A percentile compares a stretch with the other conserved stretches of the same genome.
These are phyloP conservation scores for Conops quadrifasciatus DNA, from an alignment of 2,888 invertebrate genomes.

Conservation along the genomic window DNA sequence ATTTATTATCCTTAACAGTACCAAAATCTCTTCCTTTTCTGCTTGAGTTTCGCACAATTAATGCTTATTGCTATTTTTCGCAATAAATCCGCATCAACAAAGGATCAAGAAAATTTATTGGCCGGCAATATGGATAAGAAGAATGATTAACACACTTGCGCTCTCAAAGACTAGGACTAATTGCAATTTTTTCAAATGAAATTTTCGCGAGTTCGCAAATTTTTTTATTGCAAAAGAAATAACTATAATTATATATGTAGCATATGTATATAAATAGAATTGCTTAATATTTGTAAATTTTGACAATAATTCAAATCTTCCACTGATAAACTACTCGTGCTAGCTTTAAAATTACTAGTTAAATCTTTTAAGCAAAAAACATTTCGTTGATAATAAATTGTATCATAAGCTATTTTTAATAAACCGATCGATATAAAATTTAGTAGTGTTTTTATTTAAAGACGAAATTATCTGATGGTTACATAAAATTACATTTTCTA, in stretches of 20 bases:
- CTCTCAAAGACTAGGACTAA: constrained; percentile 19
- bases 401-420: not conserved
- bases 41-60: constrained; percentile 72
- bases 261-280: constrained; percentile 23
- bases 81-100: constrained; percentile 61
- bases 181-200: too few species aligned
- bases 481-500: too few species aligned
- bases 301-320: constrained; percentile 63
- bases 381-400: constrained; percentile 9
- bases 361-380: constrained; percentile 5
- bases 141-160: constrained; percentile 37
- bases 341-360: constrained; percentile 13
- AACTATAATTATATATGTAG: too few species aligned
- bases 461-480: too few species aligned
- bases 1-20: constrained; percentile 66
- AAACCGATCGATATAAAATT: not conserved
- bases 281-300: constrained; percentile 53
- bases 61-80: constrained; percentile 77
- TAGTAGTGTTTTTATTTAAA: too few species aligned
- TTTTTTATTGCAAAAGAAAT: too few species aligned
- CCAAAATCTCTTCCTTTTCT: constrained; percentile 75
- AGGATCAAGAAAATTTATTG: not conserved
- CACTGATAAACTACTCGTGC: constrained; percentile 41
- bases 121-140: constrained; percentile 35
- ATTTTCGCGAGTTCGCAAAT: too few species aligned